A percentile compares a stretch with the other conserved stretches of the same genome.
These are phyloP conservation scores for Plecotus auritus DNA, from an alignment of 2,113 vertebrate genomes.

Conservation along the genomic window DNA sequence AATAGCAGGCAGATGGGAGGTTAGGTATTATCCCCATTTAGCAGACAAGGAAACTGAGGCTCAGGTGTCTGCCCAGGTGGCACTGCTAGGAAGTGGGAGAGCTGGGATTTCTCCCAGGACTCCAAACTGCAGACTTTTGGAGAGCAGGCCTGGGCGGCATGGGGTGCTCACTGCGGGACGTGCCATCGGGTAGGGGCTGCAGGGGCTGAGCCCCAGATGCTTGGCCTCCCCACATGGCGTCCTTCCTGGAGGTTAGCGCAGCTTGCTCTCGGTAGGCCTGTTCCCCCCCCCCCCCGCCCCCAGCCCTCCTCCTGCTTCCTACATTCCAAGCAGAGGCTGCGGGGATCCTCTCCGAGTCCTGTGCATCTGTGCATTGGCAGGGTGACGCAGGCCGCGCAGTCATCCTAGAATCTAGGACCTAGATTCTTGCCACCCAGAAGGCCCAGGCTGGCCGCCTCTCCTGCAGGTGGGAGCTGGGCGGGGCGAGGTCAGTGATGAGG, in stretches of 20 bases:
- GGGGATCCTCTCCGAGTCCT: background rate
- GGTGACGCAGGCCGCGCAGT: background rate
- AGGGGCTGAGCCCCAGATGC: background rate
- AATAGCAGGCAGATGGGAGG: background rate
- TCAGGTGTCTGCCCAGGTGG: background rate
- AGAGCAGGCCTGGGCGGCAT: background rate
- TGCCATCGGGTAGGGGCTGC: background rate
- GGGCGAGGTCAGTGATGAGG: background rate
- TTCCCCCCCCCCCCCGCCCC: background rate
- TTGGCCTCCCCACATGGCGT: background rate
- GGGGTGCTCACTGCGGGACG: rapidly evolving
- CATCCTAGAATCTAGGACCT: too few species aligned
- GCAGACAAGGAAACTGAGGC: background rate
- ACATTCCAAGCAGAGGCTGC: background rate
- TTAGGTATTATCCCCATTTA: background rate
- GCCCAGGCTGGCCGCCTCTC: background rate
- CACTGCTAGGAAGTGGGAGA: background rate
- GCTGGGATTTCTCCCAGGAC: background rate
- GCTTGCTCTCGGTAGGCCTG: background rate
- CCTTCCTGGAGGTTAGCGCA: background rate
- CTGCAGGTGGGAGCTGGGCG: background rate
- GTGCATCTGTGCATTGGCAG: background rate
- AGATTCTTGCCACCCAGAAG: background rate
- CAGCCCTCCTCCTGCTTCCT: too few species aligned
- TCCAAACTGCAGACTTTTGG: background rate